Evolutionary conservation across 2,113 vertebrate genomes (phyloP).

Genomic region (Pluvialis apricaria): DNA sequence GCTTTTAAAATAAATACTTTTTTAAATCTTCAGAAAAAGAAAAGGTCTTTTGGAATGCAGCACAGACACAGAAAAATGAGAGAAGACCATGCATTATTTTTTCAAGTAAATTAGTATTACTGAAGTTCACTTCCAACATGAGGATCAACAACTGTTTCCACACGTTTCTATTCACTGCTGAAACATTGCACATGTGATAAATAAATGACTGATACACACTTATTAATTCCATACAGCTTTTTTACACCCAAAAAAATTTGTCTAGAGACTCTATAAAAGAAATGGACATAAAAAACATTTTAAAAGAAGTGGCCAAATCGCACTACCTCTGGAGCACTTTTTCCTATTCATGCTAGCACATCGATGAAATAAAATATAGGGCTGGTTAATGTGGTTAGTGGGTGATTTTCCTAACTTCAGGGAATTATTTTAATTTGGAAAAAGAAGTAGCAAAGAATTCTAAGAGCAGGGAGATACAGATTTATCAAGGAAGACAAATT

Average conservation of each 20-base stretch:
- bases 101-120: background rate
- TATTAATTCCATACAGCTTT: background rate
- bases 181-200: background rate
- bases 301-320: rapidly evolving
- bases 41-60: background rate
- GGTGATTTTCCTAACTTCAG: background rate
- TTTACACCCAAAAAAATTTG: background rate
- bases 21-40: background rate
- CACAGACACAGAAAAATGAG: background rate
- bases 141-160: background rate
- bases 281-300: background rate
- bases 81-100: background rate
- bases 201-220: background rate
- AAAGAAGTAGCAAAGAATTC: background rate
- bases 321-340: background rate
- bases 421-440: background rate
- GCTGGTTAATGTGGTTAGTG: background rate
- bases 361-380: background rate
- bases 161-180: background rate
- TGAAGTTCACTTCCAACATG: background rate
- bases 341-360: background rate
- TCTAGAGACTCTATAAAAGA: background rate
- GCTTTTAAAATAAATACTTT: background rate
- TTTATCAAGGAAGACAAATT: background rate
- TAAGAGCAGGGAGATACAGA: rapidly evolving